These are phyloP conservation scores for Noctua janthe DNA, from an alignment of 2,888 invertebrate genomes.

Conservation along the genomic window DNA sequence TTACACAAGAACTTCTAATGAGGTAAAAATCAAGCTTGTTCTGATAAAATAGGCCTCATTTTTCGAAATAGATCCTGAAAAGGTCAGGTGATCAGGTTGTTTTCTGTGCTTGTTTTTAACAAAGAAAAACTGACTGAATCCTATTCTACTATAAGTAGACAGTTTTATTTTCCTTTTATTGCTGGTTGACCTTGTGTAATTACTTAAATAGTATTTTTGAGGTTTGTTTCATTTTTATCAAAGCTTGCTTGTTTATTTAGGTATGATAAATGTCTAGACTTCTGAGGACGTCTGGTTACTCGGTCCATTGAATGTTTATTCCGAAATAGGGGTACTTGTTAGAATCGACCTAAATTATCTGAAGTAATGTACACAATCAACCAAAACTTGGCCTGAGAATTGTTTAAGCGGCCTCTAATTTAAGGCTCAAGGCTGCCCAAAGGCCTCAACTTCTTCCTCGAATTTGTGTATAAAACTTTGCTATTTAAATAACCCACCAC, in stretches of 20 bases:
- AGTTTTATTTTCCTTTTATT: not conserved
- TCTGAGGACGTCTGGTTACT: not conserved
- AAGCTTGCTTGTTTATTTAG: not conserved
- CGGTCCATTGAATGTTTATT: conserved; percentile 5
- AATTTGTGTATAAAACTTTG: conserved; percentile 43
- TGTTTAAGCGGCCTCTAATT: conserved; percentile 23
- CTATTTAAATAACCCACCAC: conserved; percentile 46
- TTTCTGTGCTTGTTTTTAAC: not conserved
- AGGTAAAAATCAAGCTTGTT: not conserved
- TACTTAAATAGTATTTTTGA: not conserved
- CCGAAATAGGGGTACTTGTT: not conserved
- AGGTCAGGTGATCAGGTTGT: not conserved
- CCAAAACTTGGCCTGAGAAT: conserved; percentile 20
- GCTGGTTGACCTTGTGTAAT: not conserved
- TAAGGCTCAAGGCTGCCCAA: conserved; percentile 19
- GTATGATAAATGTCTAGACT: not conserved
- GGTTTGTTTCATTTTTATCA: conserved; percentile 1
- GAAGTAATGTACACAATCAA: conserved; percentile 5
- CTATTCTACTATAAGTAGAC: conserved; percentile 4
- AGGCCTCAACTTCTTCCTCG: conserved; percentile 11
- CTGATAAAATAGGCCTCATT: conserved; percentile 2
- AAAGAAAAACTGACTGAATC: not conserved
- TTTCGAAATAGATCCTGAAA: not conserved
- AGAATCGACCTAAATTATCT: conserved; percentile 4
- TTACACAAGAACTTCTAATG: not conserved